Evolutionary conservation across 2,888 invertebrate species (phyloP), one percentile per base, ranked within the genome.

Genomic region (Boloria euphrosyne): DNA sequence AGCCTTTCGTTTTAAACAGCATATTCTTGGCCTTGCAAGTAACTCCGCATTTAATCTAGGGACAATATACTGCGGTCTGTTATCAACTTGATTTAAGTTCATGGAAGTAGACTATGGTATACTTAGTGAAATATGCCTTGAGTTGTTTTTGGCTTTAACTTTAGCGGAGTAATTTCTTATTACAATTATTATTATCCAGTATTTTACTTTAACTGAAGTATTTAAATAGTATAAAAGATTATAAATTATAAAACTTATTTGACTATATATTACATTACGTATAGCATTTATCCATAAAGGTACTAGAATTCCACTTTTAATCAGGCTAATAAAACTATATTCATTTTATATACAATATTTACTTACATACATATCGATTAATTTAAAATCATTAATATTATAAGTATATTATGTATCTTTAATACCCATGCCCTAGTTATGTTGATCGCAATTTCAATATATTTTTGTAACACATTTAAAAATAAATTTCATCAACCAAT

Each of bases 1-100:
- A 65, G 71, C 69, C 73, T 62, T 63, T 68, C 55, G 49, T 57
- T 62, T 67, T 68, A 65, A 67, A 60, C 66, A 72, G 65, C 62
- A 65, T 62, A 72, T 71, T 71, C 68, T 69, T 71, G 73, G 71
- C 73, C 73, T 72, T 74, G 73, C 69, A 71, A 72, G 72, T 68
- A 69, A 69, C 66, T 68, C 66, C 65, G 69, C 74, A 66, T 73
- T 73, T 70, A 74, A 71, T 65, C 73, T 69, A 67, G 71, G 70
- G 73, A 75, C 73, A 75, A 75, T 74, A 74, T 74, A 75, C 71
- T 72, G 73, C 73, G 69, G 67, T 65, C 67, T 71, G 72, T 74
- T 76, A 76, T 76, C 75, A 75, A 71, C 72, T 71, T 76, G 75
- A 76, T 76, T 76, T 76, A 75, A 75, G 67, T 73, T 73, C 71